These are phyloP conservation scores for Xanthia icteritia DNA, from an alignment of 2,888 invertebrate genomes.

Conservation along the genomic window DNA sequence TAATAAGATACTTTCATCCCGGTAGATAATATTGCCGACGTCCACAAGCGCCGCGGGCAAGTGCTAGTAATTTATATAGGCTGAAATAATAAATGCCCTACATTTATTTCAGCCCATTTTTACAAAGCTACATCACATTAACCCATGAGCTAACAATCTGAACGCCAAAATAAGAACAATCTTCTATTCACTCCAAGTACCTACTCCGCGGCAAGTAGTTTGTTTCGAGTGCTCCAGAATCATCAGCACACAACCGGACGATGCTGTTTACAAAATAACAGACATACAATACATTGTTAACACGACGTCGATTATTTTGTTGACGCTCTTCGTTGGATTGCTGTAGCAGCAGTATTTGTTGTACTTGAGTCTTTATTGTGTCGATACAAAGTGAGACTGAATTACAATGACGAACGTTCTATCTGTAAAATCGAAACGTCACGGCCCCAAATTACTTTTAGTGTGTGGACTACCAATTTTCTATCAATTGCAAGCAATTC, in stretches of 20 bases:
- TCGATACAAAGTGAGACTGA: slow-evolving; percentile 10
- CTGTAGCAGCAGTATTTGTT: not conserved
- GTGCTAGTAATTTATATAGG: not conserved
- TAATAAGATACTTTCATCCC: too few species aligned
- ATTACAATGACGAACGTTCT: slow-evolving; percentile 8
- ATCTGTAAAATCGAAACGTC: not conserved
- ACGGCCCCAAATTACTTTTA: not conserved
- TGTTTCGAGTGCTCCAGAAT: slow-evolving; percentile 1
- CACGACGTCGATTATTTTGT: slow-evolving; percentile 39
- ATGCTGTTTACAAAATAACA: slow-evolving; percentile 12
- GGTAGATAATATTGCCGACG: too few species aligned
- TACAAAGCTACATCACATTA: not conserved
- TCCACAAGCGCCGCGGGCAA: too few species aligned
- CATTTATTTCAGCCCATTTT: not conserved
- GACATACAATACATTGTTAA: slow-evolving; percentile 22
- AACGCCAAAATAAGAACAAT: not conserved
- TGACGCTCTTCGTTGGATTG: slow-evolving; percentile 1
- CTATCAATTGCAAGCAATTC: too few species aligned
- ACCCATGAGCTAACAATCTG: not conserved
- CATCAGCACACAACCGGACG: slow-evolving; percentile 14
- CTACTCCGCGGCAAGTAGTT: slow-evolving; percentile 19
- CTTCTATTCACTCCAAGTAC: not conserved
- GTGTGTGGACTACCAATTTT: not conserved
- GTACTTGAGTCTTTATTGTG: not conserved
- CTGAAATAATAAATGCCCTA: not conserved